These are phyloP conservation scores for Dynastes hyllus DNA, from an alignment of 2,888 invertebrate species.

Conservation along the genomic window DNA sequence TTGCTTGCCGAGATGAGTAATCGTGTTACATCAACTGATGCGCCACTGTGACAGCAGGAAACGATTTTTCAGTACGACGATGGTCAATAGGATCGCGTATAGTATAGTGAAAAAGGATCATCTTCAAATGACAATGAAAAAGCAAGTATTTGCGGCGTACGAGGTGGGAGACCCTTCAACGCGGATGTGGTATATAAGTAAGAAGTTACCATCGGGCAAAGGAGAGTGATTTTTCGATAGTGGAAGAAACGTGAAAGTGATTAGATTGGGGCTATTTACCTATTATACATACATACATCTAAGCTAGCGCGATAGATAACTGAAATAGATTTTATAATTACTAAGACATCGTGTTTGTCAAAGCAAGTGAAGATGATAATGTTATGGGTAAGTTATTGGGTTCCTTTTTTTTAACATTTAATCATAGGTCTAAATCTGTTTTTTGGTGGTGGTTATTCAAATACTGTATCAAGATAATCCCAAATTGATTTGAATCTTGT, in stretches of 20 bases:
- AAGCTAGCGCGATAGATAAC: not conserved
- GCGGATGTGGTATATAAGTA: constrained; percentile 32
- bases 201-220: constrained; percentile 8
- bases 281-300: not conserved
- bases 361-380: constrained; percentile 3
- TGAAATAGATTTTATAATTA: not conserved
- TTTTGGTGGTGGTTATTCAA: too few species aligned
- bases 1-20: not conserved
- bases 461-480: too few species aligned
- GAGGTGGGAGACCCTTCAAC: constrained; percentile 10
- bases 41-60: not conserved
- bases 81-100: not conserved
- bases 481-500: too few species aligned
- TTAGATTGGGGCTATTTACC: constrained; percentile 2
- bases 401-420: too few species aligned
- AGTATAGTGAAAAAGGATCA: not conserved
- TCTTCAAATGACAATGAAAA: constrained; percentile 28
- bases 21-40: constrained; percentile 9
- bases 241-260: constrained; percentile 2
- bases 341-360: not conserved
- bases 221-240: constrained; percentile 22
- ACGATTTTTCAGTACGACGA: not conserved
- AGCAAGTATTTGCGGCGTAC: not conserved
- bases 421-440: too few species aligned
- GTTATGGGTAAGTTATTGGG: constrained; percentile 12